Percentiles rank a stretch among this genome's conserved stretches.
phyloP scores from a whole-genome alignment of 92 coral and sea anemone genomes.

The Porites lobata region DNA sequence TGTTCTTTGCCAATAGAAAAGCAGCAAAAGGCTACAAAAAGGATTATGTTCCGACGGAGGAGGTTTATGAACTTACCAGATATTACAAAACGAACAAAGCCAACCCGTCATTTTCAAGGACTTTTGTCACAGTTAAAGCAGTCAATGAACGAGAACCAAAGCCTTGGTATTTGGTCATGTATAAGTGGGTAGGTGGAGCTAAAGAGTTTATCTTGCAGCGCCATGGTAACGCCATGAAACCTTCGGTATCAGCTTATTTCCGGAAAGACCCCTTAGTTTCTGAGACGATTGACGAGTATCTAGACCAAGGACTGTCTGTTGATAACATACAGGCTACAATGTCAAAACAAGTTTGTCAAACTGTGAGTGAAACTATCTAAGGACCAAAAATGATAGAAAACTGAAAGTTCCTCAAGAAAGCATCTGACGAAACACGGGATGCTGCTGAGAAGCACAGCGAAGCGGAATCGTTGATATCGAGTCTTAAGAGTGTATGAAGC shows the following conservation, averaged over 20 bases:
- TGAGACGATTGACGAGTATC: slow-evolving; percentile 17
- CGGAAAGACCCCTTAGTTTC: no score
- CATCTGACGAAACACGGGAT: neutral
- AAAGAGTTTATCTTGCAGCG: slow-evolving; percentile 64
- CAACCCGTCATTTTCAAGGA: slow-evolving; percentile 63
- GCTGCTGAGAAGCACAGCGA: slow-evolving; percentile 31
- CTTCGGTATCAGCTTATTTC: slow-evolving; percentile 40
- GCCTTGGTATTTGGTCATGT: slow-evolving; percentile 62
- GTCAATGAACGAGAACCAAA: slow-evolving; percentile 40
- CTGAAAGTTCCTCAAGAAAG: slow-evolving; percentile 31
- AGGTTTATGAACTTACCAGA: slow-evolving; percentile 50
- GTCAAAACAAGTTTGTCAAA: slow-evolving; percentile 18
- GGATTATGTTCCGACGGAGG: slow-evolving; percentile 42
- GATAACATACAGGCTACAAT: slow-evolving; percentile 50
- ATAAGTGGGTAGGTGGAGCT: slow-evolving; percentile 51
- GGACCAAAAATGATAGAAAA: slow-evolving; percentile 72
- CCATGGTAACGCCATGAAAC: slow-evolving; percentile 62
- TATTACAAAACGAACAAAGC: slow-evolving; percentile 37
- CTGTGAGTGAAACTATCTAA: slow-evolving; percentile 74
- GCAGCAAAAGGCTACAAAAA: slow-evolving; percentile 53
- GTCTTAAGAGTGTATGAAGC: slow-evolving; percentile 46
- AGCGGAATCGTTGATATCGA: slow-evolving; percentile 50
- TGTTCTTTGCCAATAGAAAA: slow-evolving; percentile 34
- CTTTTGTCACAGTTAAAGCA: slow-evolving; percentile 45
- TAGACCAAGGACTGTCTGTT: slow-evolving; percentile 62